These are phyloP conservation scores for Parasteatoda tepidariorum DNA, from an alignment of 1,140 invertebrate genomes.

Conservation along the genomic window DNA sequence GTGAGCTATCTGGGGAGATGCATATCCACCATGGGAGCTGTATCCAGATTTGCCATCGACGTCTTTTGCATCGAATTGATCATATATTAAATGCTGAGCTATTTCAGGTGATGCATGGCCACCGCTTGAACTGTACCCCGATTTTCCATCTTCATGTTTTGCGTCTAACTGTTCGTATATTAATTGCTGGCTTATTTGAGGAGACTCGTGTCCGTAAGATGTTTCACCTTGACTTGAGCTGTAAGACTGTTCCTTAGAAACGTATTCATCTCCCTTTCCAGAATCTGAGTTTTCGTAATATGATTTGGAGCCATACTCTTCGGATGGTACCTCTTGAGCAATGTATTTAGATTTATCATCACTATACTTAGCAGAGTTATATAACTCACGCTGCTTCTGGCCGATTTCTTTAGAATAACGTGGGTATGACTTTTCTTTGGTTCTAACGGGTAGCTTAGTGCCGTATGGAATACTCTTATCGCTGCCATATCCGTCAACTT, in stretches of 20 bases:
- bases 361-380: neutral
- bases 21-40: too few relatives aligned
- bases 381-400: neutral
- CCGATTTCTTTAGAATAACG: neutral
- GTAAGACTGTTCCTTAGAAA: neutral
- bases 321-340: neutral
- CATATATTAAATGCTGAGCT: neutral
- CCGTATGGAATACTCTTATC: neutral
- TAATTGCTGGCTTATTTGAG: neutral
- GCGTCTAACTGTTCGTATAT: neutral
- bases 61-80: neutral
- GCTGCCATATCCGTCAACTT: neutral
- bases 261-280: neutral
- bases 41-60: neutral
- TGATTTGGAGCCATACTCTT: neutral
- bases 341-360: neutral
- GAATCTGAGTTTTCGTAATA: neutral
- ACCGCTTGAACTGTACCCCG: neutral
- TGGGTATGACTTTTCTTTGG: neutral
- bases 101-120: neutral
- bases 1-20: too few relatives aligned
- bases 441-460: neutral
- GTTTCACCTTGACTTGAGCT: neutral
- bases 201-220: neutral
- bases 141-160: neutral